Evolutionary conservation across 2,888 invertebrate genomes (phyloP).

Genomic region (Acleris holmiana): DNA sequence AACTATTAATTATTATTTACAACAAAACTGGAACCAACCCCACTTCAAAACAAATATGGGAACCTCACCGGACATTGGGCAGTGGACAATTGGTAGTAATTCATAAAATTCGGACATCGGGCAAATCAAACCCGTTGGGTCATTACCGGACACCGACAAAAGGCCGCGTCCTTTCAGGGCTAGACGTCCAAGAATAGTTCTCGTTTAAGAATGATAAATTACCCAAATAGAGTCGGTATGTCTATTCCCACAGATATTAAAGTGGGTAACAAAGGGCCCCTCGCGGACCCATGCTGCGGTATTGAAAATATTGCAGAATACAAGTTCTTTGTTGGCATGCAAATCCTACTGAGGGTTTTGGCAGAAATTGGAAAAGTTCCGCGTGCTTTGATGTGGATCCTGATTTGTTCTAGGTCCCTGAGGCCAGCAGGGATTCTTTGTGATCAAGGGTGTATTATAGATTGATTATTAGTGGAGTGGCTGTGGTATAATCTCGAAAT

Average conservation of each 20-base stretch:
- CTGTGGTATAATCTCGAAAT: no score
- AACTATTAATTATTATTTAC: constrained; percentile 22
- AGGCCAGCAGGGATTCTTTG: constrained; percentile 27
- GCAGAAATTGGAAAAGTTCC: constrained; percentile 81
- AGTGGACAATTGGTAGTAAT: constrained; percentile 60
- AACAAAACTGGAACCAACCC: constrained; percentile 31
- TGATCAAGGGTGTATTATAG: constrained; percentile 29
- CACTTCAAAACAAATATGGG: constrained; percentile 61
- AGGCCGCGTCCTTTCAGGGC: constrained; percentile 62
- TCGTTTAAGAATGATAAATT: constrained; percentile 85
- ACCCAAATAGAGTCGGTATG: constrained; percentile 81
- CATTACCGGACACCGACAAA: constrained; percentile 66
- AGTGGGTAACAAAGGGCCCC: constrained; percentile 72
- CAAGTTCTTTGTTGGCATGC: constrained; percentile 74
- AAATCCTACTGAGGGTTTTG: constrained; percentile 77
- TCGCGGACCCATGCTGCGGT: constrained; percentile 78
- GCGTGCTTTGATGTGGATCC: constrained; percentile 64
- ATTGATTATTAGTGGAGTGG: constrained; percentile 10
- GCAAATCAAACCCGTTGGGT: constrained; percentile 70
- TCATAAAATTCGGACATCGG: constrained; percentile 76
- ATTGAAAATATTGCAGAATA: constrained; percentile 80
- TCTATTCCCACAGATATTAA: constrained; percentile 85
- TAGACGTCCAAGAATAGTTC: constrained; percentile 53
- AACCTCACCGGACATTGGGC: constrained; percentile 48
- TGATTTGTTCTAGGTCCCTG: constrained; percentile 34